Conservation (phyloP, 2,888 invertebrate genomes). For the Apamea epomidion region DNA sequence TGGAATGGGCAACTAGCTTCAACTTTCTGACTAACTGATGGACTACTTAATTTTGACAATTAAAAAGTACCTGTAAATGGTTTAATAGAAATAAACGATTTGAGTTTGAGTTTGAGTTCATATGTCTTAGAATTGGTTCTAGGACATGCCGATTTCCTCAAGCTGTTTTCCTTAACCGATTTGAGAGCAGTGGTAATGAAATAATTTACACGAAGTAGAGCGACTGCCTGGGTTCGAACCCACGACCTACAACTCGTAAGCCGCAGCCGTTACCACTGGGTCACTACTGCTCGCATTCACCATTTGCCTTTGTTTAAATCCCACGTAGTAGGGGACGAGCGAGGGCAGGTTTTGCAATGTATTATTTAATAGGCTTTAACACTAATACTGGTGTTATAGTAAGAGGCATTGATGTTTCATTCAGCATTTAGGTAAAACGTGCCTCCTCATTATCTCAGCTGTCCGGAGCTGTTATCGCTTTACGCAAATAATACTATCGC, state of each 20-base stretch:
- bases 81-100: too few species aligned
- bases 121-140: not conserved
- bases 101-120: too few species aligned
- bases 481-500: constrained; percentile 71
- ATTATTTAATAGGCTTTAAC: not conserved
- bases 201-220: not conserved
- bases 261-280: not conserved
- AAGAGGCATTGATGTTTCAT: constrained; percentile 26
- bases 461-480: constrained; percentile 69
- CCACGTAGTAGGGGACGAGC: not conserved
- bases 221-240: not conserved
- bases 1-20: too few species aligned
- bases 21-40: too few species aligned
- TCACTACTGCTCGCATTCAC: not conserved
- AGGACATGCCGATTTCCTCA: not conserved
- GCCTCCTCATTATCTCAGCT: constrained; percentile 56
- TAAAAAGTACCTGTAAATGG: too few species aligned
- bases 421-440: constrained; percentile 56
- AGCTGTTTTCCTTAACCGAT: not conserved
- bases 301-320: not conserved
- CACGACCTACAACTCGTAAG: not conserved
- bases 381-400: not conserved
- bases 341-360: not conserved
- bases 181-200: not conserved
- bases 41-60: too few species aligned